Evolutionary conservation across 2,888 invertebrate genomes (phyloP).

Genomic region (Eupithecia abbreviata): DNA sequence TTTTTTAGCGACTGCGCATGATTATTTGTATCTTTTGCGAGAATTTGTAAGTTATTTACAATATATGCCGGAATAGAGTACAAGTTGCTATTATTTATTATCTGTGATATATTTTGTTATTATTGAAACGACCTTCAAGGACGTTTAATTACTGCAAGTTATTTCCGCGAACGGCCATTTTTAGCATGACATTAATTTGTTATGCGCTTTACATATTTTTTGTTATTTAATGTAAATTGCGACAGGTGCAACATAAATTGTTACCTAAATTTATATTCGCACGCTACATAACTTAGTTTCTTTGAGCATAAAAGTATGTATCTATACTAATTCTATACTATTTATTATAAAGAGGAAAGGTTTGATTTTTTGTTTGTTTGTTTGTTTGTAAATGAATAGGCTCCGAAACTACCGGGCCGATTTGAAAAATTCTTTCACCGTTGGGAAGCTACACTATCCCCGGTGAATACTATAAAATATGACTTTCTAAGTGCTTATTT

Average conservation of each 20-base stretch:
- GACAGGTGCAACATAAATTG: not conserved
- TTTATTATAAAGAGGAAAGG: too few relatives aligned
- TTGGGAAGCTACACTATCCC: too few relatives aligned
- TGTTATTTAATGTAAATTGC: not conserved
- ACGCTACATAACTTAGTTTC: not conserved
- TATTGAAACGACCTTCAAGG: not conserved
- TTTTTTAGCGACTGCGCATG: too few relatives aligned
- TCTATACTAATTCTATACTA: too few relatives aligned
- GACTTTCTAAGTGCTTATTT: too few relatives aligned
- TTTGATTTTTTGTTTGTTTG: too few relatives aligned
- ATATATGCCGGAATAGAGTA: not conserved
- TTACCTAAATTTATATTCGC: not conserved
- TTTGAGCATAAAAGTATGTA: not conserved
- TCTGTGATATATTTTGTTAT: not conserved
- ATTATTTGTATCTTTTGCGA: too few relatives aligned
- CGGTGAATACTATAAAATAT: too few relatives aligned
- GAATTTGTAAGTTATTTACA: too few relatives aligned
- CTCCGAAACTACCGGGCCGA: too few relatives aligned
- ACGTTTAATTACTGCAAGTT: not conserved
- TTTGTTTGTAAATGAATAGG: too few relatives aligned
- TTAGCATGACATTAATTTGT: not conserved
- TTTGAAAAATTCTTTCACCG: too few relatives aligned
- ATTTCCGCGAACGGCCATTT: not conserved
- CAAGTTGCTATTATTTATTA: not conserved
- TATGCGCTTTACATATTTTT: conserved; percentile 1